Evolutionary conservation across 2,888 invertebrate genomes (phyloP).

Genomic region (Drosophila mulleri): DNA sequence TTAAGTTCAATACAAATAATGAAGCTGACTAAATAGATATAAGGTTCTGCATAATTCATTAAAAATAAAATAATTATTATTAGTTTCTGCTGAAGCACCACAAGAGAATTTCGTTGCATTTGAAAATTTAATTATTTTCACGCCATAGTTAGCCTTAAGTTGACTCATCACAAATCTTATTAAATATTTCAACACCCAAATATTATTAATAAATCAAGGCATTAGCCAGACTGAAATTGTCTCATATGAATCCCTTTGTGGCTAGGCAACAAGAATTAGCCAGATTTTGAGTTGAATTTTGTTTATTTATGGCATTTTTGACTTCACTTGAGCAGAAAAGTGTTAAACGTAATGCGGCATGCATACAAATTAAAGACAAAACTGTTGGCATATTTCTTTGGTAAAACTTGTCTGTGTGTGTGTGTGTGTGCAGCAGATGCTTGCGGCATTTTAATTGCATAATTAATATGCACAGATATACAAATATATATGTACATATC

Average conservation of each 20-base stretch:
- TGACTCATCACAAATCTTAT: neutral
- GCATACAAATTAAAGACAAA: conserved; percentile 36
- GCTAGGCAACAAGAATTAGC: neutral
- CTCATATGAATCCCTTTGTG: neutral
- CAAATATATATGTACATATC: neutral
- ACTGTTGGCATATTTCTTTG: conserved; percentile 27
- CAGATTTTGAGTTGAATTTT: neutral
- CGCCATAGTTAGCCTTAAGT: neutral
- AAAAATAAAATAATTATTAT: too few species aligned
- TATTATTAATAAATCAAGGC: neutral
- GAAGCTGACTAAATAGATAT: too few species aligned
- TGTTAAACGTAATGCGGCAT: conserved; percentile 7
- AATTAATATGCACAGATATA: conserved; percentile 64
- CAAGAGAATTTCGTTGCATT: neutral
- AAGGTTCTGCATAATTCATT: too few species aligned
- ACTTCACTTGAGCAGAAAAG: neutral
- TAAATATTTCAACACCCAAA: neutral
- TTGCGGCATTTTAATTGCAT: conserved; percentile 62
- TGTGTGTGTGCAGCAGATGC: conserved; percentile 10
- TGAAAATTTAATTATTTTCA: neutral
- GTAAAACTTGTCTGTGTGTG: neutral
- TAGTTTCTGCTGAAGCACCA: too few species aligned
- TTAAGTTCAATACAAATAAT: too few species aligned
- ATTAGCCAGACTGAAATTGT: neutral
- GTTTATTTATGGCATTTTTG: neutral